Base-by-base conservation (phyloP, 2,888 invertebrate species). In the Ceramica pisi region DNA sequence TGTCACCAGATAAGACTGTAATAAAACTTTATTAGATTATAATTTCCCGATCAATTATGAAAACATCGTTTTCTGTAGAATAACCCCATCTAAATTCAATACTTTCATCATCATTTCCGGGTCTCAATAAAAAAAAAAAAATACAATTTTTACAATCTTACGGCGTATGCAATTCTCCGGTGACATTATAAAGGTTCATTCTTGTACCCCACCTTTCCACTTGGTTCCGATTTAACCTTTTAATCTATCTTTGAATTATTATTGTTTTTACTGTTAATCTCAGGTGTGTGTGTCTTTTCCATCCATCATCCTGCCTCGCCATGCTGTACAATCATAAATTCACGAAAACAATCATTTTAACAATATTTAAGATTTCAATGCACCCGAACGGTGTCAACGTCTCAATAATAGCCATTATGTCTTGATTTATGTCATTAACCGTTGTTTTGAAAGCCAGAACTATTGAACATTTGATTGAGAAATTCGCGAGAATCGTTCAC, bases 351-450 rank as follows among this genome's bases (percentile, higher is more conserved):
- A 56, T 51, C 21, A 35, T 46, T 14, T 14, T 12, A 62, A 16
- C 44, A 12, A 51, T 56, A 21, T 26, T 53, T 14, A 10, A n/a
- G 38, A 48, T 16, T 53, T 19, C 0, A 61, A 65, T 68, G 64
- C 62, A 46, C 35, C 12, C 50, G 6, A 50, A 5, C 26, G 14
- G 55, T 68, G 64, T 73, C 41, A 78, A 78, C 12, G 67, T 48
- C 50, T 72, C 23, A 31, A 60, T 78, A 73, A 72, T 73, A 21
- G 67, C 59, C 23, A 16, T 48, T 63, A 64, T 59, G 23, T n/a
- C 62, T 48, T 64, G 23, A 79, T 79, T 64, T 61, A 79, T 79
- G 21, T 61, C 35, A 50, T 14, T 21, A 10, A 73, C 77, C 44
- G 67, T 79, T 73, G 44, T 79, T 64, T 38, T 63, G 38, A 61